Evolutionary conservation across 2,113 vertebrate genomes (phyloP).

Genomic region (Mus spicilegus): DNA sequence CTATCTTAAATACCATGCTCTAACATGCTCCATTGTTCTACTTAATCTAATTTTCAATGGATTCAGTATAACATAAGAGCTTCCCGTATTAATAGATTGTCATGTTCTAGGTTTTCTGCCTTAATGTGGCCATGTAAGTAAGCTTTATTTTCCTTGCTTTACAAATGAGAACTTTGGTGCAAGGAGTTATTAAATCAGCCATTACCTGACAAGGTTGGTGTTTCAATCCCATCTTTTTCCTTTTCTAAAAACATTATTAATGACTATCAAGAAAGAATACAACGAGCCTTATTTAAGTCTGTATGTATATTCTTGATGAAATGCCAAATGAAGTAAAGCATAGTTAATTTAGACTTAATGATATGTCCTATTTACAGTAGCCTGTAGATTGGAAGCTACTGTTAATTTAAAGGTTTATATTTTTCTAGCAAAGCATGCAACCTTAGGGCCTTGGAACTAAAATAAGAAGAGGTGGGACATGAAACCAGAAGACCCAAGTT

Average conservation of each 20-base stretch:
- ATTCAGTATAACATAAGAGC: not conserved
- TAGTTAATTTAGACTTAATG: not conserved
- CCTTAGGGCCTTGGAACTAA: not conserved
- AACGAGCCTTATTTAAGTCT: not conserved
- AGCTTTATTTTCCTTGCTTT: not conserved
- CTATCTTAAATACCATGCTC: not conserved
- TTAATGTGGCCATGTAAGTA: not conserved
- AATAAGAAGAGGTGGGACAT: not conserved
- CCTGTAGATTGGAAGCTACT: not conserved
- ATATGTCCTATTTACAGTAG: not conserved
- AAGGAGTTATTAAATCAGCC: not conserved
- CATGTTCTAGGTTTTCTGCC: not conserved
- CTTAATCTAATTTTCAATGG: not conserved
- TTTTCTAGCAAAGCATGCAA: not conserved
- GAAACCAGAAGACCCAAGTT: not conserved
- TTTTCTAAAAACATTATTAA: not conserved
- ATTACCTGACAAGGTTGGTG: not conserved
- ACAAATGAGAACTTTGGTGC: not conserved
- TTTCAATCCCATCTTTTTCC: not conserved
- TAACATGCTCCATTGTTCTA: not conserved
- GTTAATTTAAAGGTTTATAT: not conserved
- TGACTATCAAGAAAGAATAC: not conserved
- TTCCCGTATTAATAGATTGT: not conserved
- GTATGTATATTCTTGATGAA: not conserved
- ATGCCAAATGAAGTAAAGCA: not conserved